phyloP scores from a whole-genome alignment of 2,113 vertebrate genomes.

The Galbula dea region DNA sequence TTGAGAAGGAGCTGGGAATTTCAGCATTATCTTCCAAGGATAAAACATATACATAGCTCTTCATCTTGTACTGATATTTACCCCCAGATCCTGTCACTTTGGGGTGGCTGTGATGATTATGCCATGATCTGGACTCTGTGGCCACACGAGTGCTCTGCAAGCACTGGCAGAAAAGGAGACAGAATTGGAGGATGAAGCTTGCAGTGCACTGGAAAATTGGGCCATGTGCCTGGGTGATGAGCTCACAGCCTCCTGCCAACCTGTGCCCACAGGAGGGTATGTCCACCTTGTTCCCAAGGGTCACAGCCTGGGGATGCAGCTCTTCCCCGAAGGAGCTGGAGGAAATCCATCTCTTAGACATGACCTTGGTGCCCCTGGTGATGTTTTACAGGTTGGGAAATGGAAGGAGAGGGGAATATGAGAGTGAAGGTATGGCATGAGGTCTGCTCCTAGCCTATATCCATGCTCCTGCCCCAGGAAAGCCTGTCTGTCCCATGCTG shows the following conservation, averaged over 20 bases:
- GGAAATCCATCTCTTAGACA: neutral
- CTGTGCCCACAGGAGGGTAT: fast-evolving
- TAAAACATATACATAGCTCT: conserved; percentile 13
- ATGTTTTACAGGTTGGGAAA: neutral
- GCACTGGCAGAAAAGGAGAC: neutral
- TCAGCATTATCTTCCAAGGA: conserved; percentile 11
- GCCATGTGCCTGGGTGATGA: neutral
- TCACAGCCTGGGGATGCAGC: neutral
- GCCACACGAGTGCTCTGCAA: neutral
- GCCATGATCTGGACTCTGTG: fast-evolving
- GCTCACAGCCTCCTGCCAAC: neutral
- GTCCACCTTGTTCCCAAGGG: neutral
- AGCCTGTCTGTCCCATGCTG: fast-evolving
- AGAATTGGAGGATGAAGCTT: neutral
- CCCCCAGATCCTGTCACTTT: neutral
- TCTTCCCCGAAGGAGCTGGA: neutral
- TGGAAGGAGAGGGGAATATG: neutral
- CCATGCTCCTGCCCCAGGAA: neutral
- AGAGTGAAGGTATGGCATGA: fast-evolving
- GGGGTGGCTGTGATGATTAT: neutral
- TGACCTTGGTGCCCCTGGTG: neutral
- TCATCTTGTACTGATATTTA: neutral
- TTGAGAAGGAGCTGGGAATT: neutral
- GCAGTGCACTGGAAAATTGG: fast-evolving
- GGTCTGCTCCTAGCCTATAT: neutral